These are phyloP conservation scores for Drosophila erecta DNA, from an alignment of 1,140 invertebrate species.

Conservation along the genomic window DNA sequence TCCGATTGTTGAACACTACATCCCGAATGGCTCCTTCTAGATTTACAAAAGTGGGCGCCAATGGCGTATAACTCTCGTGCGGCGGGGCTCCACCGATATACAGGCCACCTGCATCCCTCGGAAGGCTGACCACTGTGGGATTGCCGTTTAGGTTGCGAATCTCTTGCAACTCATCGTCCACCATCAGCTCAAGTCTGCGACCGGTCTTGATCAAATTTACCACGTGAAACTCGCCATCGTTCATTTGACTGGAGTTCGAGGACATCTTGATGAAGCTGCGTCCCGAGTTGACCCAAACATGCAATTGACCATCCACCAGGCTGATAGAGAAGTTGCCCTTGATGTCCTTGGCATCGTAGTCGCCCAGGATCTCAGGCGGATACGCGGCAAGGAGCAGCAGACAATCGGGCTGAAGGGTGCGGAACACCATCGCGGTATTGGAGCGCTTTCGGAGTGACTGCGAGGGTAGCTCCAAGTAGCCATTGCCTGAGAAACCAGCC, in stretches of 20 bases:
- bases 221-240: conserved; percentile 88
- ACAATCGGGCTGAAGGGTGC: conserved; percentile 89
- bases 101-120: conserved; percentile 84
- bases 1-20: conserved; percentile 90
- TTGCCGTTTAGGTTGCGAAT: conserved; percentile 86
- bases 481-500: conserved; percentile 91
- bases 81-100: conserved; percentile 85
- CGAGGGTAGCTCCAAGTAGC: conserved; percentile 91
- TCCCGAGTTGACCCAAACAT: conserved; percentile 88
- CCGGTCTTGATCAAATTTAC: conserved; percentile 86
- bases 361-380: conserved; percentile 86
- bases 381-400: conserved; percentile 91
- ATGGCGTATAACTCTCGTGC: conserved; percentile 62
- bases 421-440: conserved; percentile 91
- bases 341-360: conserved; percentile 82
- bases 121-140: conserved; percentile 85
- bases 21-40: conserved; percentile 93
- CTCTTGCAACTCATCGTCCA: conserved; percentile 88
- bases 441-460: conserved; percentile 88
- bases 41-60: conserved; percentile 85
- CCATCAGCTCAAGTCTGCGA: conserved; percentile 87
- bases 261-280: conserved; percentile 87
- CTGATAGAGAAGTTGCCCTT: conserved; percentile 89
- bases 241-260: conserved; percentile 87
- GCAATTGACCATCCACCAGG: conserved; percentile 88